A percentile compares a stretch with the other conserved stretches of the same genome.
Conservation (phyloP, 2,888 invertebrate species). For the Leptura quadrifasciata region DNA sequence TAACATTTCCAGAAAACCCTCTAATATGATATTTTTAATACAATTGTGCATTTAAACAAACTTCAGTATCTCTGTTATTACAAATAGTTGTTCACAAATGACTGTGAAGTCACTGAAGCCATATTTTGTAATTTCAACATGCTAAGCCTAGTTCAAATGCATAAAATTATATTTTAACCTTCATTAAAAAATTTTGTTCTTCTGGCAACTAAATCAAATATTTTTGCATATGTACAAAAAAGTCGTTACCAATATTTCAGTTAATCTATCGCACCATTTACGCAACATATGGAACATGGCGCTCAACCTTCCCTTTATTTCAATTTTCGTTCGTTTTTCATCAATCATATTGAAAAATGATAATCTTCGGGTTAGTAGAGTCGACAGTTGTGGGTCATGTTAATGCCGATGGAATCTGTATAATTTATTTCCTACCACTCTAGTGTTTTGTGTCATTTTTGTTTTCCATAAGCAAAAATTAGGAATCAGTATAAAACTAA, state of each 20-base stretch:
- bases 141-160: too few relatives aligned
- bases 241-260: not conserved
- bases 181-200: not conserved
- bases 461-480: not conserved
- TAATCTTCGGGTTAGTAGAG: conserved; percentile 17
- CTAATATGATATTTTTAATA: too few relatives aligned
- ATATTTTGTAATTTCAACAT: too few relatives aligned
- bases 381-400: conserved; percentile 12
- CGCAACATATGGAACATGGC: conserved; percentile 11
- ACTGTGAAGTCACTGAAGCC: too few relatives aligned
- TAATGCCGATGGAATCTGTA: conserved; percentile 14
- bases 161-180: too few relatives aligned
- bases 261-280: not conserved
- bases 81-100: too few relatives aligned
- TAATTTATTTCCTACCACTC: not conserved
- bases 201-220: not conserved
- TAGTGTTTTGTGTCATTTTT: not conserved
- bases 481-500: too few relatives aligned
- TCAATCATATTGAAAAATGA: conserved; percentile 37
- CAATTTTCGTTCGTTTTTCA: conserved; percentile 31
- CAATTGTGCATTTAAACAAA: too few relatives aligned
- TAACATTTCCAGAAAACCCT: too few relatives aligned
- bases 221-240: not conserved
- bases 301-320: conserved; percentile 9
- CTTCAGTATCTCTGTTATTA: too few relatives aligned